Conservation (phyloP, 2,797 vertebrate genomes). For the Gadopsis marmoratus region DNA sequence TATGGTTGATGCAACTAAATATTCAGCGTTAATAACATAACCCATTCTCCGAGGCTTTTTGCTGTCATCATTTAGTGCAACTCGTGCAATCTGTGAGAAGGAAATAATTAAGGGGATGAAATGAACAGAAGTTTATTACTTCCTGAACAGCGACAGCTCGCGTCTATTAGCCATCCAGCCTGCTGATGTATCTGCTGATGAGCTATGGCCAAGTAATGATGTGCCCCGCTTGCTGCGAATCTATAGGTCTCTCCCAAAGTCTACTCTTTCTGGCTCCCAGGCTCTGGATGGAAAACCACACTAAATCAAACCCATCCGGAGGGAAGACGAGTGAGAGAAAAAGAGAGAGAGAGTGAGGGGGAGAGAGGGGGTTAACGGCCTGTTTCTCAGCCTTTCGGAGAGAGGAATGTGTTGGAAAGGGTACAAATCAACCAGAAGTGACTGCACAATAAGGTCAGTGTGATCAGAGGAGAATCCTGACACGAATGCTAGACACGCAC, state of each 20-base stretch:
- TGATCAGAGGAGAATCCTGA: slow-evolving; percentile 77
- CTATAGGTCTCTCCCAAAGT: slow-evolving; percentile 72
- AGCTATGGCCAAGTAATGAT: slow-evolving; percentile 78
- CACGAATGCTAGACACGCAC: slow-evolving; percentile 52
- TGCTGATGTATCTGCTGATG: slow-evolving; percentile 76
- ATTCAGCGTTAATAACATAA: slow-evolving; percentile 15
- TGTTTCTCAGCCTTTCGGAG: slow-evolving; percentile 64
- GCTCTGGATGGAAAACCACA: slow-evolving; percentile 77
- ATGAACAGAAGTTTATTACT: slow-evolving; percentile 74
- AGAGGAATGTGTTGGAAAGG: slow-evolving; percentile 80
- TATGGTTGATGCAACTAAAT: not conserved
- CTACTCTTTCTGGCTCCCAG: slow-evolving; percentile 68
- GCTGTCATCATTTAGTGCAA: slow-evolving; percentile 46
- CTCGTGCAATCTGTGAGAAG: slow-evolving; percentile 49
- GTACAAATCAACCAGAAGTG: slow-evolving; percentile 78
- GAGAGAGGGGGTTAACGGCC: slow-evolving; percentile 51
- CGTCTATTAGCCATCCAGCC: slow-evolving; percentile 72
- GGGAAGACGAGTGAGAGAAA: slow-evolving; percentile 56
- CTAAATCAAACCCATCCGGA: slow-evolving; percentile 79
- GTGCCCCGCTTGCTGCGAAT: slow-evolving; percentile 74
- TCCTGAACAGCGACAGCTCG: slow-evolving; percentile 67
- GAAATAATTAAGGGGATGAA: slow-evolving; percentile 70
- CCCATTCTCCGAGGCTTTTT: slow-evolving; percentile 20
- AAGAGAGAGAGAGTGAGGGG: slow-evolving; percentile 5
- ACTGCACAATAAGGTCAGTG: slow-evolving; percentile 83